Evolutionary conservation across 2,113 vertebrate genomes (phyloP), one percentile per base, ranked within the genome.

Genomic region (Lethenteron reissneri): DNA sequence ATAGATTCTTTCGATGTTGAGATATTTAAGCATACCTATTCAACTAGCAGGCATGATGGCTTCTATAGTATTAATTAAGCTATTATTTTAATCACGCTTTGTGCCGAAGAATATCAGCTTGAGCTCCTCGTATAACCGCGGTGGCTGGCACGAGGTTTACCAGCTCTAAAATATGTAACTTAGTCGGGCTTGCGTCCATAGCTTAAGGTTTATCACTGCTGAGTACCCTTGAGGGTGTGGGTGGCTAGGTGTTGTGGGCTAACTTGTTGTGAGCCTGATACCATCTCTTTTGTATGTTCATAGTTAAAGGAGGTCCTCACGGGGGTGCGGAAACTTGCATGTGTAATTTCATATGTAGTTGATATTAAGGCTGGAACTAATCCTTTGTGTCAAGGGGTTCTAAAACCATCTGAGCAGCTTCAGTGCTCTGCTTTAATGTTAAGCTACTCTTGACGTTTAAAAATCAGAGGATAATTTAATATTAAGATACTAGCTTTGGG

Each of bases 1-100:
- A 77, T 75, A 76, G 76, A 69, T 58, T 75, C 75, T 76, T 79
- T 78, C 76, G 77, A 75, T 2, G 12, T 17, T 15, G 77, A 4
- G 25, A 25, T 2, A 56, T 70, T 78, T 74, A 7, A 41, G 2
- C 1, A 3, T 19, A 69, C 72, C 57, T 8, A 1, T 10, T 70
- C 73, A 75, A 78, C 73, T 75, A 56, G 78, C 77, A 12, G 75
- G 72, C 64, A 21, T 25, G 72, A 15, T 58, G 41, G 21, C 14
- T 58, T 77, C 74, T 75, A 74, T 76, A 78, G 25, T 76, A 68
- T 10, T 3, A 0, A 4, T 3, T 11, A 2, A 6, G 7, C 11
- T 62, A 25, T 1, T 2, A 70, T 12, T 76, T 77, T 72, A 74
- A 77, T 75, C 78, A 79, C 78, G 17, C 77, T 78, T 19, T 19